Evolutionary conservation across 2,797 vertebrate genomes (phyloP).

Genomic region (Pelobates cultripes): DNA sequence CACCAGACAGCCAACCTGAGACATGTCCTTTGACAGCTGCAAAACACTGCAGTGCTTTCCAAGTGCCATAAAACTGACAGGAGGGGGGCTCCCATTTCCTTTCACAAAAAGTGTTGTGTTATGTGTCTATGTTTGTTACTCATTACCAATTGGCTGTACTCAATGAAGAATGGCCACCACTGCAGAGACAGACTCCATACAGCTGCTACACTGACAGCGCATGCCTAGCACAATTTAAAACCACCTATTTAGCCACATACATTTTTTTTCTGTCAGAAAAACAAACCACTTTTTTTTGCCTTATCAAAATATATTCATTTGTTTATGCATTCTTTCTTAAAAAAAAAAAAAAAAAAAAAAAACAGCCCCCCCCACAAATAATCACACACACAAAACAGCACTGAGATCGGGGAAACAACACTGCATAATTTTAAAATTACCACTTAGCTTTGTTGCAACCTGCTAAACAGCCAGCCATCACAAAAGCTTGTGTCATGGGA

Average conservation of each 20-base stretch:
- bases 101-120: neutral
- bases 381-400: too few species aligned
- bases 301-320: too few species aligned
- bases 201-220: constrained; percentile 55
- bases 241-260: too few species aligned
- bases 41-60: constrained; percentile 36
- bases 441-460: too few species aligned
- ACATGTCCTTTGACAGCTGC: constrained; percentile 43
- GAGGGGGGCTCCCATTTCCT: constrained; percentile 4
- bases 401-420: too few species aligned
- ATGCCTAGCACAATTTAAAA: constrained; percentile 26
- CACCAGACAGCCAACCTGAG: constrained; percentile 15
- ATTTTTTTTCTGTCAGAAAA: too few species aligned
- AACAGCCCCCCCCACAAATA: too few species aligned
- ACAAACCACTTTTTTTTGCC: neutral
- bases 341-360: too few species aligned
- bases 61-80: constrained; percentile 19
- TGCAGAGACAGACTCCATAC: constrained; percentile 36
- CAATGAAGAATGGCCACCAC: constrained; percentile 21
- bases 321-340: too few species aligned
- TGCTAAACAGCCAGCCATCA: too few species aligned
- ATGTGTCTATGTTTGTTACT: constrained; percentile 1
- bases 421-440: too few species aligned
- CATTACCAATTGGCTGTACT: constrained; percentile 27
- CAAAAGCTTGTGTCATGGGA: too few species aligned